Conservation (phyloP, 2,113 vertebrate species). For the Casuarius casuarius region DNA sequence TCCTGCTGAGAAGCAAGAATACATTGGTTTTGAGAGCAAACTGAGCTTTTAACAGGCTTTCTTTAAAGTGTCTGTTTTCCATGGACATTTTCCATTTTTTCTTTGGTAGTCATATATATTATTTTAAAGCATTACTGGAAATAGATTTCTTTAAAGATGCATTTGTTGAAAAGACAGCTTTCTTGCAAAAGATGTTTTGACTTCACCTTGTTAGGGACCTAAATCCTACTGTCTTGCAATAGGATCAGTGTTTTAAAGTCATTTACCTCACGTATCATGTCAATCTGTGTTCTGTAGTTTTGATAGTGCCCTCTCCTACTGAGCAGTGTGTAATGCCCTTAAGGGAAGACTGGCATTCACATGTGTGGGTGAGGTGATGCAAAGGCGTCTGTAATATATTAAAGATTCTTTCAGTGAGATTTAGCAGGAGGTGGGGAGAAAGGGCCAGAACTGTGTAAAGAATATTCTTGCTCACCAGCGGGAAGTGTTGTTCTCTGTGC, state of each 20-base stretch:
- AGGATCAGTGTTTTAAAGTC: neutral
- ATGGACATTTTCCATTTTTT: neutral
- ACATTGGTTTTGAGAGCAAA: neutral
- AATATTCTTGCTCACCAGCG: neutral
- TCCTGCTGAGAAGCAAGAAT: neutral
- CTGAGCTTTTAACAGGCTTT: neutral
- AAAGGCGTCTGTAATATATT: neutral
- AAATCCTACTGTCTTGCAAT: neutral
- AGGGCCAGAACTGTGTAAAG: neutral
- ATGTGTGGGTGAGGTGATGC: neutral
- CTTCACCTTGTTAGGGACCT: neutral
- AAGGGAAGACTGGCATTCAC: neutral
- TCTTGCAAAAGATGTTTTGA: neutral
- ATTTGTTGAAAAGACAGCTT: neutral
- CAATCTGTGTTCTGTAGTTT: neutral
- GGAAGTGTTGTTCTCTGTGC: neutral
- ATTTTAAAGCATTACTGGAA: neutral
- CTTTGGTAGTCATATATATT: neutral
- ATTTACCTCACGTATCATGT: neutral
- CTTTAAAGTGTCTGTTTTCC: neutral
- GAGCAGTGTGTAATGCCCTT: fast-evolving
- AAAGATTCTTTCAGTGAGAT: neutral
- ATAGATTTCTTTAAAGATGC: neutral
- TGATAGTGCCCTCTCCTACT: neutral
- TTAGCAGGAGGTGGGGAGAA: neutral